Conservation (phyloP, 2,797 vertebrate genomes). For the Pantherophis vulpinus region DNA sequence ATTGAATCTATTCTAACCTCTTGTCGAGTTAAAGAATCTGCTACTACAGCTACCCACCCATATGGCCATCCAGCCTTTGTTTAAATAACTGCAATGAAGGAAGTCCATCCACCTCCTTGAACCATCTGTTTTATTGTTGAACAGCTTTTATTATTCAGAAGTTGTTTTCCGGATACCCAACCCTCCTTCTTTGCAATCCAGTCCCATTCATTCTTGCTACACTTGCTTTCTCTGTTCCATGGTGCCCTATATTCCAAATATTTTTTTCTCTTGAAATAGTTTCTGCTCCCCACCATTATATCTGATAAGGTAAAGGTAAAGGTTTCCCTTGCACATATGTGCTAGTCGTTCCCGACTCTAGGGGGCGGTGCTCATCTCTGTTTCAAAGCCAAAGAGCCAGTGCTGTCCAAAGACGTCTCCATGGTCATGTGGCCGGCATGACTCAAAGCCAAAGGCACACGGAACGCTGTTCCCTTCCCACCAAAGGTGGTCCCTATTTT, state of each 20-base stretch:
- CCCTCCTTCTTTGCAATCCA: neutral
- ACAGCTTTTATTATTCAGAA: neutral
- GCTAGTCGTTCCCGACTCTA: too few species aligned
- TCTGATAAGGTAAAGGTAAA: neutral
- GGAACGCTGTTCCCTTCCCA: too few species aligned
- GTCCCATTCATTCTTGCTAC: neutral
- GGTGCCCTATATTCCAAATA: neutral
- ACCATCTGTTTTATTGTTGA: neutral
- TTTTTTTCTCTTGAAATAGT: neutral
- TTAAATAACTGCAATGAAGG: neutral
- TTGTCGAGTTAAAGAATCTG: neutral
- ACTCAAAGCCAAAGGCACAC: too few species aligned
- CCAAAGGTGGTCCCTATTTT: too few species aligned
- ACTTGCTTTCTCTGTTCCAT: neutral
- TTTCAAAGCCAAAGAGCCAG: too few species aligned
- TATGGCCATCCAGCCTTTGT: neutral
- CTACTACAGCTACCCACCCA: neutral
- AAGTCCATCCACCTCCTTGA: neutral
- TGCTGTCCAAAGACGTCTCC: too few species aligned
- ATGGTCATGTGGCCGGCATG: too few species aligned
- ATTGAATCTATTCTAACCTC: neutral
- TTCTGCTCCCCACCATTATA: neutral
- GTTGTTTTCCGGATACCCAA: neutral
- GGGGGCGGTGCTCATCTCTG: too few species aligned
- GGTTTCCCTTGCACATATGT: too few species aligned